Evolutionary conservation across 2,888 invertebrate species (phyloP), one percentile per base, ranked within the genome.

Genomic region (Fragum fragum): DNA sequence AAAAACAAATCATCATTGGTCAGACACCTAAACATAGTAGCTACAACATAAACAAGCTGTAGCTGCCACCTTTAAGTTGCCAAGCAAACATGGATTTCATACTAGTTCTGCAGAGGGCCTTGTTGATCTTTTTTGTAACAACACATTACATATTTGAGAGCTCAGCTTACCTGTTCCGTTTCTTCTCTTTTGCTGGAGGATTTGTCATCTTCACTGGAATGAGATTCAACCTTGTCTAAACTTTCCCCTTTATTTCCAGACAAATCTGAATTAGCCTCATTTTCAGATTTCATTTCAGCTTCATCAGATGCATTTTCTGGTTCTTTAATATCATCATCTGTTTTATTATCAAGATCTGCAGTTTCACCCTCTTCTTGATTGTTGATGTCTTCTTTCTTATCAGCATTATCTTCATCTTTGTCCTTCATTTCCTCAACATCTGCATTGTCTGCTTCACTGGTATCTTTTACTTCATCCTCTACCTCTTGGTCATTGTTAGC

Each of bases 361-460:
- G 18, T 28, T 39, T 59, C 16, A 36, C 59, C 59, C n/a, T 72
- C 23, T 39, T 72, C 39, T 39, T 57, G 23, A 16, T 73, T 26
- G 42, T 28, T 47, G 6, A 2, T 29, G 6, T 72, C 57, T 14
- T 16, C 23, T 23, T 28, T 11, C 55, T 57, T 36, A 3, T 36
- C 32, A 36, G 9, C 72, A 32, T 57, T 23, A 26, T 29, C 29
- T 53, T 21, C 26, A 21, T 28, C 53, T 23, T 2, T 7, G 32
- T 76, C 29, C 28, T 71, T 66, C 53, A 53, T 55, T 59, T 59
- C 55, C 2, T 18, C 63, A 32, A 53, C 26, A 32, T 57, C 57
- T 47, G 61, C 66, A 28, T 47, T 53, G 26, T 36, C 53, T 32
- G 6, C 32, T 39, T 72, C 71, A 42, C 52, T 32, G 21, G 23